phyloP scores from a whole-genome alignment of 2,888 invertebrate genomes.

The Stictocephala bisonia region DNA sequence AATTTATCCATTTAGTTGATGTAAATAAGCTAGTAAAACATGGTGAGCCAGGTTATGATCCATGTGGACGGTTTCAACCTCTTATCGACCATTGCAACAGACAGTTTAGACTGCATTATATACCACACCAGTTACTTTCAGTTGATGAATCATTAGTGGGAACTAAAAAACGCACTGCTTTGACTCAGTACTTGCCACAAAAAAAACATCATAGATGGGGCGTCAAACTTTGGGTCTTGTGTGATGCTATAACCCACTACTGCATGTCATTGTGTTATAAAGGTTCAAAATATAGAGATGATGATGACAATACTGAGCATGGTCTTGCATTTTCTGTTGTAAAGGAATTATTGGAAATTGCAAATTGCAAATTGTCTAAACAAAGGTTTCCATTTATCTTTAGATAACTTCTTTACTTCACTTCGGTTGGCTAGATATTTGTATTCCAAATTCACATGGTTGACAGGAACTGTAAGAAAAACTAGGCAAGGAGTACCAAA shows the following conservation, averaged over 20 bases:
- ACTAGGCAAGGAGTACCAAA: no score
- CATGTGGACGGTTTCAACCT: slow-evolving; percentile 34
- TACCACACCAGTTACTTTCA: slow-evolving; percentile 11
- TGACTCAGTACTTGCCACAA: slow-evolving; percentile 35
- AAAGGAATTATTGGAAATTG: neutral
- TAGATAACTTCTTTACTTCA: slow-evolving; percentile 38
- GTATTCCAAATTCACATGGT: neutral
- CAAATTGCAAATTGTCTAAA: neutral
- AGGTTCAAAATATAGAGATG: neutral
- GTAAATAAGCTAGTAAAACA: neutral
- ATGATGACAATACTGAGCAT: neutral
- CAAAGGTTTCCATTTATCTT: slow-evolving; percentile 32
- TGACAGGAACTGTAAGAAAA: neutral
- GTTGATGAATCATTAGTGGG: slow-evolving; percentile 40
- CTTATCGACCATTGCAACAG: slow-evolving; percentile 37
- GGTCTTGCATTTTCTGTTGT: slow-evolving; percentile 27
- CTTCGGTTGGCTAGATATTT: neutral
- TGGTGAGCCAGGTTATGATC: slow-evolving; percentile 9
- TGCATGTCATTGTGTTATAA: slow-evolving; percentile 22
- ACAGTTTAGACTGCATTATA: slow-evolving; percentile 15
- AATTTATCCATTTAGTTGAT: slow-evolving; percentile 40
- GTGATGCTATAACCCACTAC: slow-evolving; percentile 31
- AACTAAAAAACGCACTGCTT: slow-evolving; percentile 18
- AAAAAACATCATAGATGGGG: slow-evolving; percentile 44
- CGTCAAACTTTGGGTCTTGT: slow-evolving; percentile 30